These are phyloP conservation scores for Mizuhopecten yessoensis DNA, from an alignment of 1,140 invertebrate genomes.

Conservation along the genomic window DNA sequence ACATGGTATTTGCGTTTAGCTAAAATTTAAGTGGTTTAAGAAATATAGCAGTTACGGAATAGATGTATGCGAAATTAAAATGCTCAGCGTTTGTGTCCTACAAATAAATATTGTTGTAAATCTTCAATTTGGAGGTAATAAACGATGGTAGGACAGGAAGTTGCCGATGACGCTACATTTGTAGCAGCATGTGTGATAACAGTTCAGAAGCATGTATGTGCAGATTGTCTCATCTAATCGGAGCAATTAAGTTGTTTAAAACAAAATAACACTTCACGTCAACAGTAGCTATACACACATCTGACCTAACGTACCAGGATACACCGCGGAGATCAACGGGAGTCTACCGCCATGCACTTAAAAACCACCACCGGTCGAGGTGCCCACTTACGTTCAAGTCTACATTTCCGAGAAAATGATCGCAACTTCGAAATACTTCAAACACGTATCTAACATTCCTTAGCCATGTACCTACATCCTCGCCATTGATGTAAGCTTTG, in stretches of 20 bases:
- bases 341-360: not conserved
- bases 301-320: too few relatives aligned
- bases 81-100: too few relatives aligned
- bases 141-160: too few relatives aligned
- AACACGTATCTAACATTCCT: not conserved
- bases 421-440: not conserved
- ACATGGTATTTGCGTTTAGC: too few relatives aligned
- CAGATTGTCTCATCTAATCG: not conserved
- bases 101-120: too few relatives aligned
- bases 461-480: not conserved
- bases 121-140: too few relatives aligned
- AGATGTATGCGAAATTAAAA: too few relatives aligned
- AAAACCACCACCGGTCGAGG: not conserved
- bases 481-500: slow-evolving; percentile 12
- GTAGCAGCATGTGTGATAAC: not conserved
- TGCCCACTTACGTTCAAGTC: not conserved
- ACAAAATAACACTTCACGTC: not conserved
- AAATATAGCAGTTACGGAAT: too few relatives aligned
- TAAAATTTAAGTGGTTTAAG: too few relatives aligned
- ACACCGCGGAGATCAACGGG: too few relatives aligned
- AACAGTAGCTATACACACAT: not conserved
- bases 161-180: not conserved
- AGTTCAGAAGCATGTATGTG: not conserved
- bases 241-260: not conserved
- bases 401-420: not conserved